Evolutionary conservation across 2,888 invertebrate genomes (phyloP), one percentile per base, ranked within the genome.

Genomic region (Papilio protenor): DNA sequence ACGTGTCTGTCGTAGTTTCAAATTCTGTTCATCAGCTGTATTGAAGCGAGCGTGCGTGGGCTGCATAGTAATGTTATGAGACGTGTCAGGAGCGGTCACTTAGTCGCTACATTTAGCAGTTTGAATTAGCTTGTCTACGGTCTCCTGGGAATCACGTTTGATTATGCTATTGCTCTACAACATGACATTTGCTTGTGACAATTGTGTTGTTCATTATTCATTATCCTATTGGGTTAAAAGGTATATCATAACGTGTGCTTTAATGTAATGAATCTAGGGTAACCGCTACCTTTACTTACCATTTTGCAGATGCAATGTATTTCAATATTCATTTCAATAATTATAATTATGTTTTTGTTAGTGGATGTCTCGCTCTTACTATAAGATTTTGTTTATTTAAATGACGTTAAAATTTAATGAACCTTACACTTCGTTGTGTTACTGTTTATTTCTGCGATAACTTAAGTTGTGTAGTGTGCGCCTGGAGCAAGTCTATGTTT

Each of bases 21-120:
- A 81, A 81, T 81, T 79, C 80, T 61, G 80, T 80, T 81, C 82
- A 83, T 85, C 84, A 84, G 82, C 77, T 78, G 78, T 81, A 84
- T 84, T 83, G 82, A 83, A 83, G 81, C 79, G 74, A 72, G 74
- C 40, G 49, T 66, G 64, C 80, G 80, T 77, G 80, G 61, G 70
- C 47, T 70, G 82, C 81, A 83, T 81, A 70, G 40, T 75, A 71
- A 75, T 76, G 23, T 72, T 45, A 61, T 72, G 76, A 75, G 70
- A 55, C 64, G 55, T 77, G 70, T 71, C 73, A 74, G 52, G 69
- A 57, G 70, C 77, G 77, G 77, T 75, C 77, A 77, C 61, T 71
- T 74, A 70, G 69, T 49, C 16, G 47, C 47, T 77, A 40, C 49
- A 59, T 71, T 77, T 75, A 75, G 14, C 73, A 73, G 71, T 77